Evolutionary conservation across 2,888 invertebrate species (phyloP).

Genomic region (Rhagophthalmus giganteus): DNA sequence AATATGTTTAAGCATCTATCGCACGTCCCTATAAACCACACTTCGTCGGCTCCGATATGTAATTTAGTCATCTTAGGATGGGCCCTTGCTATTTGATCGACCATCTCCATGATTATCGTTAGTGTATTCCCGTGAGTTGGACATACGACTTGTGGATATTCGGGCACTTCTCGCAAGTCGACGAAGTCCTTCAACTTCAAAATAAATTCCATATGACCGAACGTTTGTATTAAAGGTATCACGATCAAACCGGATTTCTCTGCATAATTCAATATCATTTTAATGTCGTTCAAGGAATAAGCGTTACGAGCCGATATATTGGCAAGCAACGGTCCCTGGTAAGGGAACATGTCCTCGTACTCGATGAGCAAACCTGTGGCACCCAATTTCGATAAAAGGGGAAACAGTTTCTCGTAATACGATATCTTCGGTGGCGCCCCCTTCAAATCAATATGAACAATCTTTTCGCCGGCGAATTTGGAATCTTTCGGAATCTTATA

Average conservation of each 20-base stretch:
- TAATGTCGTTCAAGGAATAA: slow-evolving; percentile 63
- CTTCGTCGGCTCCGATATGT: slow-evolving; percentile 85
- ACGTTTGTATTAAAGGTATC: slow-evolving; percentile 83
- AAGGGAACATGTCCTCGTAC: slow-evolving; percentile 90
- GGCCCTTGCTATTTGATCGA: slow-evolving; percentile 67
- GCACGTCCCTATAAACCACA: slow-evolving; percentile 71
- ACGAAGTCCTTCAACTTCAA: slow-evolving; percentile 71
- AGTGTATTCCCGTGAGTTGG: slow-evolving; percentile 66
- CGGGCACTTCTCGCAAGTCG: slow-evolving; percentile 66
- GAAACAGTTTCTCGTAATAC: slow-evolving; percentile 65
- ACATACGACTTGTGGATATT: slow-evolving; percentile 68
- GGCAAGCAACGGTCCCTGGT: slow-evolving; percentile 59
- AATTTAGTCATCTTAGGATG: slow-evolving; percentile 60
- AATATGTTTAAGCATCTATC: slow-evolving; percentile 57
- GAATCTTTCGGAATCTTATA: background rate
- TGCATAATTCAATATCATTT: slow-evolving; percentile 59
- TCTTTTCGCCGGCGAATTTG: slow-evolving; percentile 54
- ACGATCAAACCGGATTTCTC: slow-evolving; percentile 63
- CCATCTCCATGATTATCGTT: slow-evolving; percentile 65
- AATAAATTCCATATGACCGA: slow-evolving; percentile 82
- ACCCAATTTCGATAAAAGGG: slow-evolving; percentile 64
- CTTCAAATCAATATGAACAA: slow-evolving; percentile 84
- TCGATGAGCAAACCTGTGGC: slow-evolving; percentile 79
- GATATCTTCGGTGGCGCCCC: slow-evolving; percentile 75
- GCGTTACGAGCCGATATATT: slow-evolving; percentile 66